Percentiles rank a stretch among this genome's conserved stretches.
These are phyloP conservation scores for Pedicia rivosa DNA, from an alignment of 2,888 invertebrate genomes.

Conservation along the genomic window DNA sequence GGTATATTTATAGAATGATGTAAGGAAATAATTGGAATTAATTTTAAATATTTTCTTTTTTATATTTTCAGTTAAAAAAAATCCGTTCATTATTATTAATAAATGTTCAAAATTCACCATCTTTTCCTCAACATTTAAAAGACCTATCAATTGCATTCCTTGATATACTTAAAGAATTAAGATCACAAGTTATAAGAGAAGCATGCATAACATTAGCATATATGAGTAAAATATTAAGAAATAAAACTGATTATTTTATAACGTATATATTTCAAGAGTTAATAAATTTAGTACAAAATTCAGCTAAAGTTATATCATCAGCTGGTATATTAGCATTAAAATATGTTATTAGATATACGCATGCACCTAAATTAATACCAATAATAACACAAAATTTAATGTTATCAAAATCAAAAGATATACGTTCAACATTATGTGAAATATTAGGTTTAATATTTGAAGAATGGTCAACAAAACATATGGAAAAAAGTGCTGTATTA, in stretches of 20 bases:
- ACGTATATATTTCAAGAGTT: slow-evolving; percentile 68
- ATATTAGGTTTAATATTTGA: slow-evolving; percentile 68
- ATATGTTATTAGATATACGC: slow-evolving; percentile 75
- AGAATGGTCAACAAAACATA: slow-evolving; percentile 67
- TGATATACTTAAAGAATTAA: slow-evolving; percentile 67
- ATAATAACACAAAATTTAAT: slow-evolving; percentile 59
- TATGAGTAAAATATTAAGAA: slow-evolving; percentile 69
- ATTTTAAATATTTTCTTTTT: slow-evolving; percentile 8
- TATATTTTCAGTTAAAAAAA: slow-evolving; percentile 55
- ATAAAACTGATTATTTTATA: slow-evolving; percentile 72
- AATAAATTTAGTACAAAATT: slow-evolving; percentile 84
- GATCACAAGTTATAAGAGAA: slow-evolving; percentile 88
- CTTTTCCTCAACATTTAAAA: slow-evolving; percentile 58
- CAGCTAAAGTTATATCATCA: slow-evolving; percentile 88
- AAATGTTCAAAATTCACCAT: slow-evolving; percentile 51
- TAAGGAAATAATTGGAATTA: background rate
- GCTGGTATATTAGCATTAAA: slow-evolving; percentile 73
- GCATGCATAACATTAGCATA: slow-evolving; percentile 90
- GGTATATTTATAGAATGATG: slow-evolving; percentile 39
- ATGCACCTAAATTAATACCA: slow-evolving; percentile 63
- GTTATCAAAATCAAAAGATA: slow-evolving; percentile 81
- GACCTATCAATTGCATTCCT: slow-evolving; percentile 68
- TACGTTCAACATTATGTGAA: slow-evolving; percentile 62
- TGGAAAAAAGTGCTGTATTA: slow-evolving; percentile 64
- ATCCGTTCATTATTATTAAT: slow-evolving; percentile 69